Evolutionary conservation across 2,888 invertebrate species (phyloP).

Genomic region (Apodemia duryi): DNA sequence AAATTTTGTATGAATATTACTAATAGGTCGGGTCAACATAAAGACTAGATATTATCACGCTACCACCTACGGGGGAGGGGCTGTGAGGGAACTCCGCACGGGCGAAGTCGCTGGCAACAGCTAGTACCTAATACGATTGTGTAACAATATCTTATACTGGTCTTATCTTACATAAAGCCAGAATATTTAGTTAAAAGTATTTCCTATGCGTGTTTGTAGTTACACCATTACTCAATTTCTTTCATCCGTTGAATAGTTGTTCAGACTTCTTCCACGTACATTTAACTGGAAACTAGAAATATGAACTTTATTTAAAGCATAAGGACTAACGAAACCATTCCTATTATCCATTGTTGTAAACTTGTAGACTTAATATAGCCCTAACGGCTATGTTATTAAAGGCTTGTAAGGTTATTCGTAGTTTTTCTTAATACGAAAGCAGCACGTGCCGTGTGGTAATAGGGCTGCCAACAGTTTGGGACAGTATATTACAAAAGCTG

Average conservation of each 20-base stretch:
- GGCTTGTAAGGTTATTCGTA: not conserved
- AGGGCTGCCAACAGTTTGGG: too few species aligned
- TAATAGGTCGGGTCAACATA: too few species aligned
- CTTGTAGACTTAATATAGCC: not conserved
- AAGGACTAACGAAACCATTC: not conserved
- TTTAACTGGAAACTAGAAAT: not conserved
- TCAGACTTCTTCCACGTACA: not conserved
- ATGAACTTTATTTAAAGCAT: not conserved
- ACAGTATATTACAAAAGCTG: too few species aligned
- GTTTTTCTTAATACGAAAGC: too few species aligned
- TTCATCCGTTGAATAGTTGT: not conserved
- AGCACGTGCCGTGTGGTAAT: too few species aligned
- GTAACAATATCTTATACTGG: not conserved
- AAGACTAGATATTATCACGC: too few species aligned
- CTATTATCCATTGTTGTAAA: not conserved
- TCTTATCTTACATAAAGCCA: not conserved
- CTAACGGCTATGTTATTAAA: constrained; percentile 5
- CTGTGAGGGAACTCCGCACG: too few species aligned
- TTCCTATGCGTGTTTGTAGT: not conserved
- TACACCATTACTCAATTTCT: constrained; percentile 1
- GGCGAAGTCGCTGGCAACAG: too few species aligned
- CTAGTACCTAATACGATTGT: not conserved
- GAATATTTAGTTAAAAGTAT: not conserved
- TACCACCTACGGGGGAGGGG: too few species aligned
- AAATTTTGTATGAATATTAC: too few species aligned